Base-by-base conservation (phyloP, 2,888 invertebrate species). In the Papilio gigon region DNA sequence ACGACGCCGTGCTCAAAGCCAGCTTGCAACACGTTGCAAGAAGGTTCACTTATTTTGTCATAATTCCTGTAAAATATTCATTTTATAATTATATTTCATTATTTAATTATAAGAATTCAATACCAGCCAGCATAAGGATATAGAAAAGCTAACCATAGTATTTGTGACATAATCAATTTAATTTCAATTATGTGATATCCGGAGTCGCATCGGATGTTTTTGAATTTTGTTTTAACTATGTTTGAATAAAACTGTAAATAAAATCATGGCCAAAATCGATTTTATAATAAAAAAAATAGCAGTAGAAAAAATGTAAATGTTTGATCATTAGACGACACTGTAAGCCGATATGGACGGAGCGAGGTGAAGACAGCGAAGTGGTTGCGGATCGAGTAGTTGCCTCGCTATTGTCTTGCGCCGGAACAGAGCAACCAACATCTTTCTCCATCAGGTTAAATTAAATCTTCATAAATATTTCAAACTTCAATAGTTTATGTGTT, bases 331-430 rank as follows among this genome's bases (percentile, higher is more conserved):
- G 90, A 35, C 77, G 73, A 20, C 74, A 81, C 20, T 90, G 90
- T 71, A 80, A 85, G 68, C 77, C 89, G 8, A 74, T 90, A 50
- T 90, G 91, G 91, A 80, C 89, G 37, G 88, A 84, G 4, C 81
- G 90, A 17, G 75, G 82, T 67, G 77, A 78, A 22, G 76, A 75
- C 63, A 77, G 76, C 30, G 75, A 79, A 69, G 72, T 66, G 44
- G 80, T 86, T 12, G 87, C 85, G 47, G 78, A 84, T 12, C 81
- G 77, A 3, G 72, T 85, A 0, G 76, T 85, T 62, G 76, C 78
- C 3, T 82, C 84, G 61, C 82, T 90, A 25, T 72, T 85, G 58
- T 72, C 80, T 56, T 71, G 73, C 50, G 71, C 75, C 71, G 71
- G 70, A 53, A 4, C 14, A 64, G 68, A 72, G n/a, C 70, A 64